Evolutionary conservation across 2,797 vertebrate genomes (phyloP).

Genomic region (Gymnopithys bicolor): DNA sequence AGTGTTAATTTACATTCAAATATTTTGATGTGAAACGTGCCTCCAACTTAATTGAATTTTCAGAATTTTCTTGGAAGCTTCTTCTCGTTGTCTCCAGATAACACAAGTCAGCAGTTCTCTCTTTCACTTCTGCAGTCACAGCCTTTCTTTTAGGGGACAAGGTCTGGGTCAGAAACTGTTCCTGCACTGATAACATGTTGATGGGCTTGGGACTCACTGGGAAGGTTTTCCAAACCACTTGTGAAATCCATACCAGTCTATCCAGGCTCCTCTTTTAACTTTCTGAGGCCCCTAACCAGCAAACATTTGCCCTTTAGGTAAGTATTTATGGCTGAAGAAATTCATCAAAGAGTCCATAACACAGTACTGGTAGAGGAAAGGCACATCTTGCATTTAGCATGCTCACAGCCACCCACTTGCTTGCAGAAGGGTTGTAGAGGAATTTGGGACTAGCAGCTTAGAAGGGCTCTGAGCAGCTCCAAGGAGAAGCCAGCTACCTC

Average conservation of each 20-base stretch:
- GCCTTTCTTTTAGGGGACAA: background rate
- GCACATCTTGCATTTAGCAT: background rate
- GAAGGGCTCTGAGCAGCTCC: background rate
- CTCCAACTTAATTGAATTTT: background rate
- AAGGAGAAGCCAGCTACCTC: background rate
- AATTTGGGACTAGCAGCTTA: rapidly evolving
- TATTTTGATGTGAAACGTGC: background rate
- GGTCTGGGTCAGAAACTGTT: background rate
- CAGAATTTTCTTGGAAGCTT: background rate
- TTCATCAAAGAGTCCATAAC: background rate
- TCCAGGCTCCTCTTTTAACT: background rate
- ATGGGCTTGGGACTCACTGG: background rate
- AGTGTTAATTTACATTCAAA: background rate
- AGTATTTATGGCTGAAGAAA: background rate
- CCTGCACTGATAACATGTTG: background rate
- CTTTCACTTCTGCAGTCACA: background rate
- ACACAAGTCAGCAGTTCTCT: background rate
- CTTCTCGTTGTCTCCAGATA: rapidly evolving
- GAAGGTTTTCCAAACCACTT: background rate
- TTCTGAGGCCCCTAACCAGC: background rate
- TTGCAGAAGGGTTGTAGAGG: background rate
- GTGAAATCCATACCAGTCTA: background rate
- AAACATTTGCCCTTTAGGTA: background rate
- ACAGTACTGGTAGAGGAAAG: background rate
- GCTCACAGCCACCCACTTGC: rapidly evolving